These are phyloP conservation scores for Pseudeuparius sepicola DNA, from an alignment of 2,888 invertebrate genomes.

Conservation along the genomic window DNA sequence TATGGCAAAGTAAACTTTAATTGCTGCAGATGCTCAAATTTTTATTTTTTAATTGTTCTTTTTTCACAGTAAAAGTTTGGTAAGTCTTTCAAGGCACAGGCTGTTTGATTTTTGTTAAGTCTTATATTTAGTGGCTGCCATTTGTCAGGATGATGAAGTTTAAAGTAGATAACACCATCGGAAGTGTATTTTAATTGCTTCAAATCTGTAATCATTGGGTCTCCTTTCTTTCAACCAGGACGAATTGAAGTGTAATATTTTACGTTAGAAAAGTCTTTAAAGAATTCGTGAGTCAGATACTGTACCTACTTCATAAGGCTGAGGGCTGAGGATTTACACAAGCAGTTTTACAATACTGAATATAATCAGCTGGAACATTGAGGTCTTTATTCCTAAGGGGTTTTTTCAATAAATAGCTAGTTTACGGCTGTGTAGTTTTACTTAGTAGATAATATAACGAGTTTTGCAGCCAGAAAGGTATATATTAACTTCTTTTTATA, in stretches of 20 bases:
- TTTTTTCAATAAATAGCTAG: too few species aligned
- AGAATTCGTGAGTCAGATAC: constrained; percentile 14
- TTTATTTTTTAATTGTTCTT: constrained; percentile 20
- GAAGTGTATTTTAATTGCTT: constrained; percentile 14
- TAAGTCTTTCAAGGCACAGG: constrained; percentile 19
- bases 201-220: constrained; percentile 15
- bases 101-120: too few species aligned
- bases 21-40: constrained; percentile 17
- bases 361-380: constrained; percentile 14
- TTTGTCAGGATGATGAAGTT: too few species aligned
- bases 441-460: too few species aligned
- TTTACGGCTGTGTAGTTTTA: too few species aligned
- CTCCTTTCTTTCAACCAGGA: constrained; percentile 15
- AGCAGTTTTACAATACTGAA: constrained; percentile 9
- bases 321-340: constrained; percentile 13
- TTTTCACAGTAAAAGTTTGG: constrained; percentile 17
- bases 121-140: too few species aligned
- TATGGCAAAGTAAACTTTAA: constrained; percentile 15
- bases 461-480: too few species aligned
- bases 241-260: constrained; percentile 15
- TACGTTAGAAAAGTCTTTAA: constrained; percentile 14
- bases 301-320: constrained; percentile 15
- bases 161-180: too few species aligned
- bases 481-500: too few species aligned
- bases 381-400: too few species aligned